Base-by-base conservation (phyloP, 2,797 vertebrate genomes). In the Saxicola maurus region DNA sequence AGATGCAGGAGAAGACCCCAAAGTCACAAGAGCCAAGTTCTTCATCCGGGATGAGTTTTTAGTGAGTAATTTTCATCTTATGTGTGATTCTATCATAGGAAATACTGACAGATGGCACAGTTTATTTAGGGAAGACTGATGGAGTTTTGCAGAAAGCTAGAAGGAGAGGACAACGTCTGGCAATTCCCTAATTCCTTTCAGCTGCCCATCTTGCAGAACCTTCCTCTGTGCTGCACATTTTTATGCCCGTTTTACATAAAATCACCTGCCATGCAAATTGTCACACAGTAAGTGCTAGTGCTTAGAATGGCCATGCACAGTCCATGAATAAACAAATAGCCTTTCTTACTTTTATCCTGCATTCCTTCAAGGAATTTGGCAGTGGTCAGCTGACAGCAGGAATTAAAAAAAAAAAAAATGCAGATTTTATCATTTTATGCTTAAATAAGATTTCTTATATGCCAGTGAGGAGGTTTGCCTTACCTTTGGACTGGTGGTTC, bases 1-100 rank as follows among this genome's bases (percentile, higher is more conserved):
- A 85, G 99, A 99, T 95, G 98, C 98, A 13, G 99, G 99, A 91
- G 99, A 99, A 96, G 99, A 99, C 96, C 98, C 99, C 55, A 98
- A 98, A 98, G 99, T 99, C 90, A 99, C 99, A 33, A 98, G 99
- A 98, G 99, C 99, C 72, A 99, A 99, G 96, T 99, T 99, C 97
- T 99, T 99, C 96, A 99, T 99, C 97, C 98, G 99, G 91, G 99
- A 99, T 74, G 98, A 99, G 96, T 99, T 99, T 96, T 97, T 99
- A 97, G 99, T 99, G 96, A 98, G 98, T 97, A 80, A 37, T 90
- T 93, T 94, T 46, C 21, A 72, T 66, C 46, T 76, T 91, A 73
- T 57, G 28, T 82, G 59, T 71, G 38, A 66, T 82, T 65, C 61
- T 90, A 20, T 87, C 80, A 24, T 77, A 83, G 87, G 85, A 90